Evolutionary conservation across 2,113 vertebrate genomes (phyloP).

Genomic region (Urocitellus parryii): DNA sequence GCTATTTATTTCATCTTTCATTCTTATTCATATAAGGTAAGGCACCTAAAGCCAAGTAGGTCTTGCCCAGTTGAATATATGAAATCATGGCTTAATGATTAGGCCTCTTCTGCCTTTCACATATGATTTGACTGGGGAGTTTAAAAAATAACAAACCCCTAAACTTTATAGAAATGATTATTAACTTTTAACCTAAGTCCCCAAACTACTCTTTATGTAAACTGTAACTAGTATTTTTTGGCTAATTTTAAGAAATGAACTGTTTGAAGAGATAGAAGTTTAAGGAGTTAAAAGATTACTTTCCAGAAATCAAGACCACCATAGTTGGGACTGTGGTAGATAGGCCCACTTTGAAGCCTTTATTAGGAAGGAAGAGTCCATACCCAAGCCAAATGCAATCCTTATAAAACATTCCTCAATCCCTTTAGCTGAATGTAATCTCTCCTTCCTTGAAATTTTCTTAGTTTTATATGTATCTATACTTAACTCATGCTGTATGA

Average conservation of each 20-base stretch:
- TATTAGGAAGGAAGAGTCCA: not conserved
- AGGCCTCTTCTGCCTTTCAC: conserved; percentile 30
- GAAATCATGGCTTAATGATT: not conserved
- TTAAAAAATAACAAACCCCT: conserved; percentile 39
- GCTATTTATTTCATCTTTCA: conserved; percentile 60
- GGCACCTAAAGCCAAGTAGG: not conserved
- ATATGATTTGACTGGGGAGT: conserved; percentile 21
- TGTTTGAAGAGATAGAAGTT: conserved; percentile 38
- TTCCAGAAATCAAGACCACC: conserved; percentile 30
- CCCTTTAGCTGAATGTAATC: not conserved
- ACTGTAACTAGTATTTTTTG: conserved; percentile 31
- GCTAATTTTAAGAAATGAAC: conserved; percentile 21
- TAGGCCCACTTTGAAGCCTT: conserved; percentile 1
- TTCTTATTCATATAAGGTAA: conserved; percentile 42
- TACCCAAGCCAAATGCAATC: not conserved
- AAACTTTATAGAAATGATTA: not conserved
- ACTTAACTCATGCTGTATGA: conserved; percentile 43
- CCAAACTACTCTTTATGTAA: conserved; percentile 58
- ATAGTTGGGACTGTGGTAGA: not conserved
- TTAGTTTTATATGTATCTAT: conserved; percentile 53
- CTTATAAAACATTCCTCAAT: not conserved
- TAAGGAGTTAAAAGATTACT: conserved; percentile 13
- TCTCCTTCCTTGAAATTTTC: conserved; percentile 36
- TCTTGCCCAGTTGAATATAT: conserved; percentile 18
- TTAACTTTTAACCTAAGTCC: conserved; percentile 45